Conservation (phyloP, 2,888 invertebrate species). For the Ophonus ardosiacus region DNA sequence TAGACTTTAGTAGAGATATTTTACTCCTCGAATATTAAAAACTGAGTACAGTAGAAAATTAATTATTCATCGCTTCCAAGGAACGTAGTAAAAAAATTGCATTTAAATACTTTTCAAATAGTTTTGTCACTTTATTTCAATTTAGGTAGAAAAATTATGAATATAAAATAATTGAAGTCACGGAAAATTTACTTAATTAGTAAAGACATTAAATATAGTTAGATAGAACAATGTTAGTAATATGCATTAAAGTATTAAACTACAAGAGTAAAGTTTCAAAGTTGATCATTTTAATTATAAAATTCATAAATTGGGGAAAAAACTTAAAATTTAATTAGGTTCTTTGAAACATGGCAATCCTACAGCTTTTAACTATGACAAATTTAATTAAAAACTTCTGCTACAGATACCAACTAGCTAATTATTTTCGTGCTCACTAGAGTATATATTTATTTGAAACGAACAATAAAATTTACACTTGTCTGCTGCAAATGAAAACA, state of each 20-base stretch:
- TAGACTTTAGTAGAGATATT: too few species aligned
- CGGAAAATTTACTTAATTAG: neutral
- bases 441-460: conserved; percentile 32
- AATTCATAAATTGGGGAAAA: conserved; percentile 42
- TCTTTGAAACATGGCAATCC: conserved; percentile 49
- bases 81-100: too few species aligned
- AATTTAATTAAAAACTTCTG: conserved; percentile 54
- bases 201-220: neutral
- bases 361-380: conserved; percentile 51
- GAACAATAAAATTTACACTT: neutral
- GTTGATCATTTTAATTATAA: conserved; percentile 52
- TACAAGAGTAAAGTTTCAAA: conserved; percentile 28
- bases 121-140: too few species aligned
- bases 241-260: conserved; percentile 23
- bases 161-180: too few species aligned
- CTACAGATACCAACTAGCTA: conserved; percentile 41
- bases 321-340: conserved; percentile 53
- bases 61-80: too few species aligned
- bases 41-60: too few species aligned
- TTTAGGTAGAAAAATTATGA: too few species aligned
- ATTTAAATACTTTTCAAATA: too few species aligned
- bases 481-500: too few species aligned
- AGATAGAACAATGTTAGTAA: neutral
- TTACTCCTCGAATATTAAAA: too few species aligned
- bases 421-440: conserved; percentile 48